Evolutionary conservation across 2,888 invertebrate genomes (phyloP), one percentile per base, ranked within the genome.

Genomic region (Drosophila mettleri): DNA sequence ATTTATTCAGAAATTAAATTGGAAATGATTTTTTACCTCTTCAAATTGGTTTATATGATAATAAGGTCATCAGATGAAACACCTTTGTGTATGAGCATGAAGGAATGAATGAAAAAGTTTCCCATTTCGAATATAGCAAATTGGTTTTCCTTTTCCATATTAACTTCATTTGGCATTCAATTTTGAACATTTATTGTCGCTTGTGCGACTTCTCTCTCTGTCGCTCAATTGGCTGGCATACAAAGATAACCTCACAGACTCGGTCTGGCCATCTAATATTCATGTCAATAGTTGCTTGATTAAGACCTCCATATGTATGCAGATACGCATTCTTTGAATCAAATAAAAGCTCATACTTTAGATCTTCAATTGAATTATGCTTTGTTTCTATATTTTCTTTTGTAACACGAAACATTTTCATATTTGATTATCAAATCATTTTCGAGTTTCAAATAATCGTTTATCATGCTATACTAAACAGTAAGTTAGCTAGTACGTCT

Each of bases 141-240:
- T 64, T 34, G 18, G 16, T 48, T 67, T 33, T 58, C 36, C 22
- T 58, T 29, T 51, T 48, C 55, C 16, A 29, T 39, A 74, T 63
- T 58, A 69, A 53, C 55, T 45, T 46, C 48, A 57, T 70, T 69
- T 57, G 54, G 22, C 43, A 70, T 75, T 64, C 55, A 59, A 63
- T 64, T 75, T 55, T 54, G 60, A 64, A 46, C 53, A 20, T 60
- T 57, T 70, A 51, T 31, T 59, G 55, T 45, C 43, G 55, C 67
- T 73, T 53, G 52, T 69, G 75, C 43, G 46, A 69, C 38, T 69
- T 33, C 10, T 49, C 39, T 38, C 4, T 12, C 39, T 38, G 2
- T 12, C 10, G 43, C 24, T 33, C 55, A 54, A 53, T 64, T 54
- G 34, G 16, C 33, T 51, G 29, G 9, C 38, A 18, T 14, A 64